Percentiles rank a stretch among this genome's conserved stretches.
phyloP scores from a whole-genome alignment of 2,888 invertebrate species.

The Tetragonisca angustula region DNA sequence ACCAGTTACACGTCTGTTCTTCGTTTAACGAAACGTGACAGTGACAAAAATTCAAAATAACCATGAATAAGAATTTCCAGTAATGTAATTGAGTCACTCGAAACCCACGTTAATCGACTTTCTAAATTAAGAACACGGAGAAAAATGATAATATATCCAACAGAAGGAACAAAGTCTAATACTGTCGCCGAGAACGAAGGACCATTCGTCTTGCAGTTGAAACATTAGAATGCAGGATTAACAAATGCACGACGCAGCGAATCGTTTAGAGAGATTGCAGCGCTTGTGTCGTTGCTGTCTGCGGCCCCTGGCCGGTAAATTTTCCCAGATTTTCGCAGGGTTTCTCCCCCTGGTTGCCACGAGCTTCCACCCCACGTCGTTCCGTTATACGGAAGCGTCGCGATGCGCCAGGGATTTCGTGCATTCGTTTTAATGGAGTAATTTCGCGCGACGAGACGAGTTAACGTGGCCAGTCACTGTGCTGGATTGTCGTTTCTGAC shows the following conservation, averaged over 20 bases:
- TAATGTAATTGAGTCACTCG: too few species aligned
- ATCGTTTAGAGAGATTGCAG: slow-evolving; percentile 11
- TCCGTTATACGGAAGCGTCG: background rate
- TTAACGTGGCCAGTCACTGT: background rate
- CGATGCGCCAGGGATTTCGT: background rate
- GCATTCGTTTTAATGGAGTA: slow-evolving; percentile 21
- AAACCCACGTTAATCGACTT: too few species aligned
- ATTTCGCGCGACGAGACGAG: slow-evolving; percentile 8
- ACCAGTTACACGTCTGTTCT: too few species aligned
- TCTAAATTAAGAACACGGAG: too few species aligned
- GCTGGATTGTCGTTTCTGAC: slow-evolving; percentile 11
- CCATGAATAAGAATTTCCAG: too few species aligned
- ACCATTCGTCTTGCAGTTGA: too few species aligned
- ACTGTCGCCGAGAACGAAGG: background rate
- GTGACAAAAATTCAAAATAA: too few species aligned
- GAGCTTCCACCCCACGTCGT: background rate
- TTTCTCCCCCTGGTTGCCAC: background rate
- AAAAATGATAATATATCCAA: background rate
- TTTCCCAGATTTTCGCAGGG: slow-evolving; percentile 14
- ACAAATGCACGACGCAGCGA: background rate
- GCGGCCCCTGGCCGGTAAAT: background rate
- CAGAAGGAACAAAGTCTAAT: background rate
- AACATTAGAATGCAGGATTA: background rate
- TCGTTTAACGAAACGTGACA: too few species aligned
- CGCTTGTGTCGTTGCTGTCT: background rate